Evolutionary conservation across 2,113 vertebrate genomes (phyloP).

Genomic region (Noturus placidus): DNA sequence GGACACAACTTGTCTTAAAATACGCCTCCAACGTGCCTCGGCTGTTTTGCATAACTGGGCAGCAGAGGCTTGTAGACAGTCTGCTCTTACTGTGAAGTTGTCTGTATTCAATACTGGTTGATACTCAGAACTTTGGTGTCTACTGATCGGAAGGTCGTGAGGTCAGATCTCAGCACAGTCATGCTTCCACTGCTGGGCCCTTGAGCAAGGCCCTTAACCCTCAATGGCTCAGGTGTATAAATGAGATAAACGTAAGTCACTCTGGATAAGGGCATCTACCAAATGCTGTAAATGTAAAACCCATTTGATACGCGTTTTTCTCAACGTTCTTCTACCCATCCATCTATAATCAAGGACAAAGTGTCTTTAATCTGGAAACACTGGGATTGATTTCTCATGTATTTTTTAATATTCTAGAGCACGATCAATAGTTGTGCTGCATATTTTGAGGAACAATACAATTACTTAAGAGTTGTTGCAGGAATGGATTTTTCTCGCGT

Average conservation of each 20-base stretch:
- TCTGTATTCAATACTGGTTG: not conserved
- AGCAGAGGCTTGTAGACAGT: not conserved
- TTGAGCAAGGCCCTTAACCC: too few species aligned
- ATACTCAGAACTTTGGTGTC: not conserved
- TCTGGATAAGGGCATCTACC: too few species aligned
- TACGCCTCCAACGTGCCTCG: not conserved
- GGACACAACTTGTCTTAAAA: slow-evolving; percentile 4
- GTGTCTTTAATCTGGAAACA: not conserved
- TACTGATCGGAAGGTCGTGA: too few species aligned
- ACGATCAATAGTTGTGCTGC: not conserved
- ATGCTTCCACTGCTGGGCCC: too few species aligned
- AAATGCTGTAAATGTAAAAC: too few species aligned
- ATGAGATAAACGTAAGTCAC: too few species aligned
- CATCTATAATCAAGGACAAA: not conserved
- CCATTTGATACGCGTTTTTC: not conserved
- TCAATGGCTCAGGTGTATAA: too few species aligned
- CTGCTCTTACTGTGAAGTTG: not conserved
- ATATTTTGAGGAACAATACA: not conserved
- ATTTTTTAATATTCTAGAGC: not conserved
- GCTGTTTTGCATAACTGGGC: not conserved
- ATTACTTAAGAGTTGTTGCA: not conserved
- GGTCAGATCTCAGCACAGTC: too few species aligned
- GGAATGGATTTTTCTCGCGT: not conserved
- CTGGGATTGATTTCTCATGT: not conserved
- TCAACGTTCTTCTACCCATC: not conserved